A percentile compares a stretch with the other conserved stretches of the same genome.
Evolutionary conservation across 2,113 vertebrate species (phyloP).

Genomic region (Beaufortia kweichowensis): DNA sequence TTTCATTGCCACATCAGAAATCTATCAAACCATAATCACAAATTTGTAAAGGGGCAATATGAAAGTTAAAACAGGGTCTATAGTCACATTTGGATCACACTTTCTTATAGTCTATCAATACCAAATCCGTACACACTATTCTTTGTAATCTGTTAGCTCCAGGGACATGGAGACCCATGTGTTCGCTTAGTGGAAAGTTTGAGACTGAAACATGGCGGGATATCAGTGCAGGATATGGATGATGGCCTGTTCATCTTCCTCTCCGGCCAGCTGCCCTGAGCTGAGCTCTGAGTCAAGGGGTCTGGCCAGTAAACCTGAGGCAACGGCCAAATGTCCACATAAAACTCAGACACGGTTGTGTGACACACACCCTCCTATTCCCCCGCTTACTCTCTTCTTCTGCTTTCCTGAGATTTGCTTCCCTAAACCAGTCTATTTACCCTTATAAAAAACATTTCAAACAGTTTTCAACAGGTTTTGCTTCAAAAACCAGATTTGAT

Average conservation of each 20-base stretch:
- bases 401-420: conserved; percentile 4
- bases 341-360: conserved; percentile 20
- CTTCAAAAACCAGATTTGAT: too few species aligned
- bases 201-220: conserved; percentile 28
- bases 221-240: conserved; percentile 46
- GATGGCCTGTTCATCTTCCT: conserved; percentile 42
- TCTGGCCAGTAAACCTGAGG: conserved; percentile 22
- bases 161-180: neutral
- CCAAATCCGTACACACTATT: neutral
- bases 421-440: neutral
- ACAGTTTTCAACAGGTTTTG: too few species aligned
- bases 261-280: neutral
- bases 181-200: neutral
- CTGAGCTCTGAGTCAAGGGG: conserved; percentile 23
- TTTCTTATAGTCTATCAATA: neutral
- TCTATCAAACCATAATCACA: too few species aligned
- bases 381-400: conserved; percentile 17
- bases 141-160: neutral
- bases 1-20: too few species aligned
- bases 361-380: conserved; percentile 17
- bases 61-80: neutral
- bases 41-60: too few species aligned
- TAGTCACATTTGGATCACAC: neutral
- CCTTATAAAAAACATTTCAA: too few species aligned
- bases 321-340: conserved; percentile 19